Evolutionary conservation across 2,113 vertebrate genomes (phyloP).

Genomic region (Onychorhynchus coronatus): DNA sequence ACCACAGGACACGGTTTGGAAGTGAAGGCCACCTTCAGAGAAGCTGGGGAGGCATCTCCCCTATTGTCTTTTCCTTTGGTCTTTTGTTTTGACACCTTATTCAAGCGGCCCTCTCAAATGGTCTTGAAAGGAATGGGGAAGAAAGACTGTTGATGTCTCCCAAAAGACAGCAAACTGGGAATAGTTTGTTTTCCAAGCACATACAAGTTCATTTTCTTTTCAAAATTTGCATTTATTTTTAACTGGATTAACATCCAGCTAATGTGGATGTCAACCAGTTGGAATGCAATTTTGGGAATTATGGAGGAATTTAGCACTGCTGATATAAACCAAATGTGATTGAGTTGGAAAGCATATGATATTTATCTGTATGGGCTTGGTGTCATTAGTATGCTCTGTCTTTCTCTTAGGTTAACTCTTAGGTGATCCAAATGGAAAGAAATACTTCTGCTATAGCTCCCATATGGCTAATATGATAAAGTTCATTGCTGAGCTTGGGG

Average conservation of each 20-base stretch:
- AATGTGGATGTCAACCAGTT: conserved; percentile 69
- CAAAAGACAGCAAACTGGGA: background rate
- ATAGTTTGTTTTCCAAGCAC: conserved; percentile 47
- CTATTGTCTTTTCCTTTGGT: background rate
- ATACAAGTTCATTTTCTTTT: conserved; percentile 45
- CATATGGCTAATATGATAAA: background rate
- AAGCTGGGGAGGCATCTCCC: background rate
- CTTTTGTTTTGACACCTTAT: background rate
- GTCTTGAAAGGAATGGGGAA: background rate
- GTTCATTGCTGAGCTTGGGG: background rate
- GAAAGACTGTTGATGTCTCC: background rate
- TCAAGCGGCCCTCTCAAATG: background rate
- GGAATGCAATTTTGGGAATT: conserved; percentile 71
- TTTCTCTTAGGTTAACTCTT: conserved; percentile 53
- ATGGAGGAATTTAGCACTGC: conserved; percentile 51
- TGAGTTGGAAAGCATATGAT: conserved; percentile 13
- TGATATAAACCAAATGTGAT: conserved; percentile 78
- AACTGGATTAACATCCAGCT: conserved; percentile 71
- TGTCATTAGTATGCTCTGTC: conserved; percentile 8
- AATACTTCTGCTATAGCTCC: background rate
- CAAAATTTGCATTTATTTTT: conserved; percentile 69
- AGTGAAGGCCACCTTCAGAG: background rate
- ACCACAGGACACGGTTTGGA: background rate
- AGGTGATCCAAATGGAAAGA: background rate
- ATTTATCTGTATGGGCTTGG: conserved; percentile 41